Evolutionary conservation across 2,888 invertebrate genomes (phyloP), one percentile per base, ranked within the genome.

Genomic region (Oscheius myriophilus): DNA sequence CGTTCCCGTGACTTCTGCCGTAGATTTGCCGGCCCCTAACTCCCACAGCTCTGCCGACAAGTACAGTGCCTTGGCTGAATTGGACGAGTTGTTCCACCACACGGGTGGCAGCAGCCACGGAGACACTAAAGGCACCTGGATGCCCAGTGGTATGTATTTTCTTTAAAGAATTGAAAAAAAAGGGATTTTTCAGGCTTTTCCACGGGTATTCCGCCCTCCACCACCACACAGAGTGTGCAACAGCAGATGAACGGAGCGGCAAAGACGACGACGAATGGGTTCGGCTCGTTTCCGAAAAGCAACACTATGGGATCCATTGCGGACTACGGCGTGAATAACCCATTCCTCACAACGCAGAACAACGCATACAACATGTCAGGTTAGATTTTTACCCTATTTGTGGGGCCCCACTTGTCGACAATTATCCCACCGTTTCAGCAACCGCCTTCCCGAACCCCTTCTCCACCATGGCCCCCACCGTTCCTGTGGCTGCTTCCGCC

Each of bases 41-140:
- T 6, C 33, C 33, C 3, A 3, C 33, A 33, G 33, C 33, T 33
- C 33, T 14, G 67, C n/a, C 4, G 74, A 74, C 46, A 74, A 72
- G 46, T 74, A 72, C 39, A 71, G 71, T 42, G 74, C 74, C 16
- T 55, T 74, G 18, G 74, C 74, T 14, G 74, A 74, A 43, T 59
- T 74, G 49, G 74, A 74, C 59, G 61, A 74, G 67, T 70, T 72
- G 4, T 25, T 54, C 54, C 54, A 54, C 26, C 23, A 54, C 26
- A 23, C 16, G 21, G 54, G 54, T 33, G 33, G 33, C 33, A 33
- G 33, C 33, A 54, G 21, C n/a, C 51, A 26, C 25, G 39, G 21
- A 12, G 52, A 62, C 26, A 21, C 33, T 7, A 62, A 62, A 26
- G 23, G 23, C 25, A 16, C 62, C 7, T 68, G 68, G 68, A 63